Percentiles rank a stretch among this genome's conserved stretches.
Conservation (phyloP, 2,113 vertebrate genomes). For the Aepyceros melampus region DNA sequence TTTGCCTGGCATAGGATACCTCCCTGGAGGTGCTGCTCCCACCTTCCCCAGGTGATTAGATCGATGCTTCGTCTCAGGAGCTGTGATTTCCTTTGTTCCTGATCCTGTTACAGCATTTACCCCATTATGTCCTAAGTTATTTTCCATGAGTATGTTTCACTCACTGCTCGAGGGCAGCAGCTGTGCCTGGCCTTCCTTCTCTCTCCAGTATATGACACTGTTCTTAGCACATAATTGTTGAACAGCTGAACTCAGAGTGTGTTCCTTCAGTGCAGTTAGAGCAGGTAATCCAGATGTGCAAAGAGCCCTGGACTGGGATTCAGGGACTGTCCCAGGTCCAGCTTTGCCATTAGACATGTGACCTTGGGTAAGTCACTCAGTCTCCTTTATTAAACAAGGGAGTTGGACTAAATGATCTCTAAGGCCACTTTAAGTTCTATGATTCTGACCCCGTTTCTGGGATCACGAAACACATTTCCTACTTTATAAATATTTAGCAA, state of each 20-base stretch:
- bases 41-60: neutral
- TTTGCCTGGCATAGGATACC: neutral
- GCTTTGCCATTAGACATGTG: neutral
- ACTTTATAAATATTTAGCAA: neutral
- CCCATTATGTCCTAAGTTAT: neutral
- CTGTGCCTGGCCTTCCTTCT: neutral
- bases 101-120: neutral
- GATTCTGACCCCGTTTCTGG: neutral
- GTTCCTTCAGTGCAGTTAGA: neutral
- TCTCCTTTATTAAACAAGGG: slow-evolving; percentile 21
- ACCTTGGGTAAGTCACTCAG: slow-evolving; percentile 61
- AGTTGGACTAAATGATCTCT: slow-evolving; percentile 68
- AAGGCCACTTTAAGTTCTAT: neutral
- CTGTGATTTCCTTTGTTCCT: neutral
- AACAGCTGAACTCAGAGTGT: neutral
- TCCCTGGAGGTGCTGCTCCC: neutral
- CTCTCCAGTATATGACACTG: neutral
- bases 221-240: neutral
- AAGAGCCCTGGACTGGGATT: neutral
- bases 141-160: neutral
- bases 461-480: neutral
- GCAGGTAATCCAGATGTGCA: neutral
- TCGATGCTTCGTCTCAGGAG: neutral
- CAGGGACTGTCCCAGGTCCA: neutral
- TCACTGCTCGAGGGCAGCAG: neutral